phyloP scores from a whole-genome alignment of 1,140 invertebrate genomes.

The Musca domestica region DNA sequence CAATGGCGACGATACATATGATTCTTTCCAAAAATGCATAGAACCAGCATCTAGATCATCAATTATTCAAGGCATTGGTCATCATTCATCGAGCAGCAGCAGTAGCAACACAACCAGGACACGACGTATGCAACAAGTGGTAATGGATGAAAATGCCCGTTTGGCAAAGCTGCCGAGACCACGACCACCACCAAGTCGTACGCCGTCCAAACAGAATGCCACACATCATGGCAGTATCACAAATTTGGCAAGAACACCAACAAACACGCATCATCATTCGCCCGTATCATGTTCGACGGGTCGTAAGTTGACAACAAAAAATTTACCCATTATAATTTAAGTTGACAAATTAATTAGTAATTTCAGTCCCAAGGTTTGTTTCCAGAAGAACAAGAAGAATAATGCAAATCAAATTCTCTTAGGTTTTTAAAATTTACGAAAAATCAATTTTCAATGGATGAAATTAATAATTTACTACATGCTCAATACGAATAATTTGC shows the following conservation, averaged over 20 bases:
- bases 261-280: not conserved
- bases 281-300: not conserved
- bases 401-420: no score
- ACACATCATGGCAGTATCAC: not conserved
- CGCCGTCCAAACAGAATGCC: constrained; percentile 19
- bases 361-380: no score
- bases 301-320: constrained; percentile 28
- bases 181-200: not conserved
- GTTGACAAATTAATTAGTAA: not conserved
- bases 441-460: no score
- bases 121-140: constrained; percentile 1
- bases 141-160: not conserved
- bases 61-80: constrained; percentile 27
- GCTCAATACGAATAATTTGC: no score
- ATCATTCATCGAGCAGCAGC: constrained; percentile 30
- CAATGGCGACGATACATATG: constrained; percentile 30
- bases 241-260: not conserved
- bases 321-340: constrained; percentile 29
- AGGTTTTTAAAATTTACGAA: no score
- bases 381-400: no score
- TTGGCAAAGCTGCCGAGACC: constrained; percentile 23
- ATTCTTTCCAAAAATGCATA: constrained; percentile 39
- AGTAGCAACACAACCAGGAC: not conserved
- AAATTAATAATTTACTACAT: no score
- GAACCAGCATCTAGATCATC: constrained; percentile 39